Conservation (phyloP, 2,888 invertebrate genomes). For the Yponomeuta cagnagella region DNA sequence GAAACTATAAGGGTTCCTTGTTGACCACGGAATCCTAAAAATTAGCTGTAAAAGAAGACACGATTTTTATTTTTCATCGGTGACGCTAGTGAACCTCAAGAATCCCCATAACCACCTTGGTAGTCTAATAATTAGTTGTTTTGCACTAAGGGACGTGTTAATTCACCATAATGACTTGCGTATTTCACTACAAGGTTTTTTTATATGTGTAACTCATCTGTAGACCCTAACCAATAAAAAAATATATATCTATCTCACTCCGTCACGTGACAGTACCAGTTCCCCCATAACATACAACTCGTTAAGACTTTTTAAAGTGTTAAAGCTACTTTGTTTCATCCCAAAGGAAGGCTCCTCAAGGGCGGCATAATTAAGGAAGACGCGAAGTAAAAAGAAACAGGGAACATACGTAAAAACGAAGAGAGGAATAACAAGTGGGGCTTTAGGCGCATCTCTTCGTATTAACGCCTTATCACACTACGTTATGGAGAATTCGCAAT, state of each 20-base stretch:
- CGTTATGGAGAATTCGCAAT: too few species aligned
- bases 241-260: background rate
- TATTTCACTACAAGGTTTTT: too few species aligned
- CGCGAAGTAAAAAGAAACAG: background rate
- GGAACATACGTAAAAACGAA: slow-evolving; percentile 23
- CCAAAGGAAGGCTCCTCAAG: background rate
- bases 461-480: slow-evolving; percentile 42
- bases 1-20: too few species aligned
- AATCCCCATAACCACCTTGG: background rate
- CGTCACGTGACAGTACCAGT: background rate
- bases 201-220: too few species aligned
- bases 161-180: too few species aligned
- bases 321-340: background rate
- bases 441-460: slow-evolving; percentile 32
- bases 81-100: too few species aligned
- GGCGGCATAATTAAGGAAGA: slow-evolving; percentile 6
- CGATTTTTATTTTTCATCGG: too few species aligned
- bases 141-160: too few species aligned
- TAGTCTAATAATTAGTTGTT: background rate
- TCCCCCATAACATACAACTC: background rate
- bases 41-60: too few species aligned
- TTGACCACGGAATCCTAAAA: too few species aligned
- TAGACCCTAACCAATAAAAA: too few species aligned
- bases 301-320: background rate
- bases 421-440: slow-evolving; percentile 47